Percentiles rank a stretch among this genome's conserved stretches.
Conservation (phyloP, 35 echinoderm and acorn worm species). For the Ophioderma brevispina region DNA sequence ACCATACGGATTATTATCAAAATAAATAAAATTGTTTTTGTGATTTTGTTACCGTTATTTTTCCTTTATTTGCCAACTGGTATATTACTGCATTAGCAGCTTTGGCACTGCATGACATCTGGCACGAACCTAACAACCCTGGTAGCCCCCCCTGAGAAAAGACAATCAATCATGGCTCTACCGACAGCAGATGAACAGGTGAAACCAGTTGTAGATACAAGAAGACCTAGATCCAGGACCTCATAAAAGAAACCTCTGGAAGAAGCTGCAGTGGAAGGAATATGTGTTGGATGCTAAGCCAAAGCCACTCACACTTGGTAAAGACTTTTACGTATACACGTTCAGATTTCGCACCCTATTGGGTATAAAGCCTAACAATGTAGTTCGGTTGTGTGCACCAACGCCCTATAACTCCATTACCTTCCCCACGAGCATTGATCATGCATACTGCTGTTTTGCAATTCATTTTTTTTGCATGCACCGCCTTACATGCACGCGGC, state of each 20-base stretch:
- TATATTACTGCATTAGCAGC: constrained; percentile 71
- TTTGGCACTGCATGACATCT: constrained; percentile 91
- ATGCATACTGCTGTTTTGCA: too few relatives aligned
- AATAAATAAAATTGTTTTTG: too few relatives aligned
- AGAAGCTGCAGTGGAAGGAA: constrained; percentile 35
- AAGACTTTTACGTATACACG: neutral
- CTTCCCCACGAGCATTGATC: too few relatives aligned
- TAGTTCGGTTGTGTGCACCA: too few relatives aligned
- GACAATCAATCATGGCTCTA: constrained; percentile 26
- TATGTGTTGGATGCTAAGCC: constrained; percentile 79
- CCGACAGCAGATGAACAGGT: constrained; percentile 56
- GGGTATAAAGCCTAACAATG: too few relatives aligned
- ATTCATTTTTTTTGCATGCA: too few relatives aligned
- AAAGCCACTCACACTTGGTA: constrained; percentile 72
- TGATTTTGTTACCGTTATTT: neutral
- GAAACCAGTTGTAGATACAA: constrained; percentile 78
- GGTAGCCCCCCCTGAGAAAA: constrained; percentile 63
- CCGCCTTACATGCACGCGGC: too few relatives aligned
- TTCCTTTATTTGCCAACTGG: neutral
- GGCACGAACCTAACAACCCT: constrained; percentile 70
- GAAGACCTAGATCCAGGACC: constrained; percentile 49
- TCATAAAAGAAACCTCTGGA: constrained; percentile 20
- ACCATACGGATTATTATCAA: too few relatives aligned
- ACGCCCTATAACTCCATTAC: too few relatives aligned
- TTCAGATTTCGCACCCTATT: too few relatives aligned